phyloP scores from a whole-genome alignment of 2,888 invertebrate genomes.

The Apantesis nais region DNA sequence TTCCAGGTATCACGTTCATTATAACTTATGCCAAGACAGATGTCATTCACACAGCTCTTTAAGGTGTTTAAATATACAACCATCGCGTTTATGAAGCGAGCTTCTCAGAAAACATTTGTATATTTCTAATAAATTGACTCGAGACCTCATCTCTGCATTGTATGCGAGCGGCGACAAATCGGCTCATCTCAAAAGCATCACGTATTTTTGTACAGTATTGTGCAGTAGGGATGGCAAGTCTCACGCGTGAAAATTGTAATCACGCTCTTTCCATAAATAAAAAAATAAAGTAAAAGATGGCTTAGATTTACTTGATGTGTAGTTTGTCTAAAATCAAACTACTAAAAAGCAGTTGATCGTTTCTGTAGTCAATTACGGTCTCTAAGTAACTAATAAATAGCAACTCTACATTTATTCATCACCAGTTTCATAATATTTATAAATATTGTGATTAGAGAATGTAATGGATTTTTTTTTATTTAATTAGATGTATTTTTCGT shows the following conservation, averaged over 20 bases:
- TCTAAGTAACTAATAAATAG: background rate
- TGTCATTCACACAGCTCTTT: background rate
- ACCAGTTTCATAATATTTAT: background rate
- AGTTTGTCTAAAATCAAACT: background rate
- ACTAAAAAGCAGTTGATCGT: background rate
- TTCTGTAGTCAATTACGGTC: background rate
- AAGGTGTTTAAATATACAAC: conserved; percentile 10
- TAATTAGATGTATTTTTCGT: no score
- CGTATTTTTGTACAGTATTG: conserved; percentile 60
- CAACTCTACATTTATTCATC: background rate
- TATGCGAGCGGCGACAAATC: conserved; percentile 51
- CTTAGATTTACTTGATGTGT: background rate
- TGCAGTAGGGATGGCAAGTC: conserved; percentile 60
- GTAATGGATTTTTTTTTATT: no score
- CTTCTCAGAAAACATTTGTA: conserved; percentile 22
- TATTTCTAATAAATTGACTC: conserved; percentile 17
- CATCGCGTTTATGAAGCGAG: conserved; percentile 9
- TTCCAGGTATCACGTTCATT: background rate
- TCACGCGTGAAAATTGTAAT: conserved; percentile 54
- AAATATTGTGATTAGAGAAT: background rate
- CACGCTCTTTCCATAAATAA: conserved; percentile 46
- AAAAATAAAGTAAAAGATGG: conserved; percentile 3
- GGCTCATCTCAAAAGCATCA: conserved; percentile 64
- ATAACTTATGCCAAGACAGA: background rate
- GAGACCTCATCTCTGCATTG: conserved; percentile 27